Percentiles rank a stretch among this genome's conserved stretches.
Conservation (phyloP, 2,797 vertebrate genomes). For the Brotula barbata region DNA sequence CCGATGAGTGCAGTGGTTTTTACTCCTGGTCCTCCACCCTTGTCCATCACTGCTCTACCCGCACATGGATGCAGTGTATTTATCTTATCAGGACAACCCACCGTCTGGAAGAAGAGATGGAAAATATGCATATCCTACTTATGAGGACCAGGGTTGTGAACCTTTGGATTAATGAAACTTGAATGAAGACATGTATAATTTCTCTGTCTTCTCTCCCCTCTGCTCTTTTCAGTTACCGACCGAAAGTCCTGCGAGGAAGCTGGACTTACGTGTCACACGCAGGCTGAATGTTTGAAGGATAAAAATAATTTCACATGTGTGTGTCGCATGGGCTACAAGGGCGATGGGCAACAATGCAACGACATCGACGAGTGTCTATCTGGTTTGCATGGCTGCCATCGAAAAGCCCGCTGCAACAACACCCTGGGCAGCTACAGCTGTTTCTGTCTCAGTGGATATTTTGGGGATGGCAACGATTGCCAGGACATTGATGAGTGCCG, state of each 20-base stretch:
- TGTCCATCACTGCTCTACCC: no score
- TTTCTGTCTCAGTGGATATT: constrained; percentile 75
- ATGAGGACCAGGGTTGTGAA: no score
- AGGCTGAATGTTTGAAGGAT: constrained; percentile 76
- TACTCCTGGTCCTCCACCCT: no score
- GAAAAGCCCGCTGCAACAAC: constrained; percentile 76
- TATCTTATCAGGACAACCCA: no score
- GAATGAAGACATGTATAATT: neutral
- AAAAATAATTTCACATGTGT: constrained; percentile 66
- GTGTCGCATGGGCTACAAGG: constrained; percentile 77
- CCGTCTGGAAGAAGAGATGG: no score
- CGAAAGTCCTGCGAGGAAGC: constrained; percentile 64
- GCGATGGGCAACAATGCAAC: constrained; percentile 72
- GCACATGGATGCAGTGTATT: no score
- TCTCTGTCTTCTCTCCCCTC: constrained; percentile 3
- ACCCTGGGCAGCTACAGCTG: constrained; percentile 79
- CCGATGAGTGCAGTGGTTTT: no score
- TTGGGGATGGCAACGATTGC: constrained; percentile 77
- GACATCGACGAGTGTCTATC: constrained; percentile 81
- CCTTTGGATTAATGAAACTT: neutral
- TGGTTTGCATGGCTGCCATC: constrained; percentile 73
- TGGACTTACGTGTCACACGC: constrained; percentile 71
- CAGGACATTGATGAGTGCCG: constrained; percentile 81
- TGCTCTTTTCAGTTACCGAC: constrained; percentile 52
- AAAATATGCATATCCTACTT: no score